Percentiles rank a stretch among this genome's conserved stretches.
These are phyloP conservation scores for Drosophila orena DNA, from an alignment of 1,140 invertebrate species.

Conservation along the genomic window DNA sequence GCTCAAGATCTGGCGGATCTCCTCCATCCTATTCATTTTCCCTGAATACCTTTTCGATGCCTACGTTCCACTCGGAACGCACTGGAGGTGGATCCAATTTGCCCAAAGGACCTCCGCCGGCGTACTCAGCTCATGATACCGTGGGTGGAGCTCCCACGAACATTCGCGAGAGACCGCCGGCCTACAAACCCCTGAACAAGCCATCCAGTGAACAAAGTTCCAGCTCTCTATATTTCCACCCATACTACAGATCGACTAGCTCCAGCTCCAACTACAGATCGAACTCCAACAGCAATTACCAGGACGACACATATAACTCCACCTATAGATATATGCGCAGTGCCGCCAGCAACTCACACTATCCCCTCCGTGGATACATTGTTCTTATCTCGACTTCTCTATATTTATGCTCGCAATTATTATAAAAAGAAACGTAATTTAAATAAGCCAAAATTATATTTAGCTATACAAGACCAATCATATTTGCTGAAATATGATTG, in stretches of 20 bases:
- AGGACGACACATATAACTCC: not conserved
- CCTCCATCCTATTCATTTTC: too few relatives aligned
- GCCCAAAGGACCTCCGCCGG: too few relatives aligned
- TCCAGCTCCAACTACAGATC: not conserved
- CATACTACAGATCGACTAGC: not conserved
- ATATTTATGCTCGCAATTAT: not conserved
- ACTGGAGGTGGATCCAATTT: too few relatives aligned
- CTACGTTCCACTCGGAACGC: too few relatives aligned
- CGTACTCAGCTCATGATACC: too few relatives aligned
- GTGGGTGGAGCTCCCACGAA: too few relatives aligned
- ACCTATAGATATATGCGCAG: not conserved
- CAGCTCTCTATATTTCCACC: not conserved
- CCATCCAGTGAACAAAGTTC: not conserved
- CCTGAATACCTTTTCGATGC: too few relatives aligned
- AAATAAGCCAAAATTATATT: too few relatives aligned
- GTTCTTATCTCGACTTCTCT: not conserved
- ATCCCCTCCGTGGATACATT: not conserved
- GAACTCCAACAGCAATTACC: not conserved
- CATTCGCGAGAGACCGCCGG: not conserved
- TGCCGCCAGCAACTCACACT: not conserved
- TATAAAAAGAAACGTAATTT: not conserved
- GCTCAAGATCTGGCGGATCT: too few relatives aligned
- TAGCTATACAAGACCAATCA: not conserved
- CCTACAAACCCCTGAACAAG: not conserved
- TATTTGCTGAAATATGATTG: too few relatives aligned